Evolutionary conservation across 92 coral and sea anemone genomes (phyloP), one percentile per base, ranked within the genome.

Genomic region (Metridium senile): DNA sequence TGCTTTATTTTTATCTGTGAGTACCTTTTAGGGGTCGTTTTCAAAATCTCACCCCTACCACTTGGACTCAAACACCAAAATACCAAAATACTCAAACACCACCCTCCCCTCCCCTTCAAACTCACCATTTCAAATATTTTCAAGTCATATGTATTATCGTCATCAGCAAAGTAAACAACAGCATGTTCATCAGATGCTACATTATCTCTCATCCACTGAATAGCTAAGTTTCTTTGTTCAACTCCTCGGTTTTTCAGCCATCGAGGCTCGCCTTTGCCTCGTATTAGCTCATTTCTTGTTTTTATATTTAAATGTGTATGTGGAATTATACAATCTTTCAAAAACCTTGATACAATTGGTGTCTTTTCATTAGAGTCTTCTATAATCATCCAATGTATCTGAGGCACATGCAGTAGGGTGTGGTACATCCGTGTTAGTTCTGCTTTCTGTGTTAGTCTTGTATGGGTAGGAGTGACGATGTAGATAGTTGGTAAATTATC

Each of bases 221-320:
- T 76, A 17, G 93, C 99, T 39, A 87, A 53, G 70, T 95, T 96
- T 28, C 98, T 86, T 70, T 96, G 99, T 33, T 96, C 99, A 10
- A 93, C 99, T 1, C 99, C 99, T 80, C 99, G 71, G 32, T 92
- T 86, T 82, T 96, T 96, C 66, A 87, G 68, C 99, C 99, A 96
- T 59, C 99, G 67, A 49, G 97, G 96, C 26, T 96, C 99, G 71
- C 74, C 72, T 58, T 84, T 85, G 32, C 71, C 84, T 53, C 93
- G 80, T 34, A 77, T 72, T 9, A 93, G 78, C 46, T 85, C 82
- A 34, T 79, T 71, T 11, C 87, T 81, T 30, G 99, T 96, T 66
- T 84, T 87, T 13, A 89, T 73, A 72, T 90, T 90, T 17, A 96
- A 80, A 70, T 96, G 99, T 11, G 97, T 83, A 58, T 85, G 84